Evolutionary conservation across 1,140 invertebrate genomes (phyloP).

Genomic region (Drosophila persimilis): DNA sequence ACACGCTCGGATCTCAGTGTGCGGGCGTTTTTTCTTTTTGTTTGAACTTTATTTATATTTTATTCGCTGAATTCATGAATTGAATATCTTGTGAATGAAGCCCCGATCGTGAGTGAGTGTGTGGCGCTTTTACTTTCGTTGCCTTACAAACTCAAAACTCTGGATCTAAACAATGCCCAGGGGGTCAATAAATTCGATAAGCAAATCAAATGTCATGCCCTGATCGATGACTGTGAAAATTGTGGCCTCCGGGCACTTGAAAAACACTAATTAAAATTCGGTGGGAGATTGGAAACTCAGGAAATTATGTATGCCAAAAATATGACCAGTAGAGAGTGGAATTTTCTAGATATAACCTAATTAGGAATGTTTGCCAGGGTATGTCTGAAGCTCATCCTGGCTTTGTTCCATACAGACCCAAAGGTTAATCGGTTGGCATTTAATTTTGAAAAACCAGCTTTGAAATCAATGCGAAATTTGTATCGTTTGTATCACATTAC

Average conservation of each 20-base stretch:
- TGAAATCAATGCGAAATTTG: no score
- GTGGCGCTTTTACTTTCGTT: constrained; percentile 69
- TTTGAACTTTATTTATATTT: constrained; percentile 17
- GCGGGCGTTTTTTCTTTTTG: constrained; percentile 34
- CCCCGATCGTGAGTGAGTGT: constrained; percentile 56
- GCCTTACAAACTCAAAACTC: constrained; percentile 18
- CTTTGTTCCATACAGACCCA: no score
- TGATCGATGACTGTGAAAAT: constrained; percentile 48
- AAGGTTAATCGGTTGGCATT: no score
- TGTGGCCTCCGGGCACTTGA: constrained; percentile 21
- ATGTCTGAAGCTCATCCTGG: no score
- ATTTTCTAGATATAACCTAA: no score
- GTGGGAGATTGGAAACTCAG: constrained; percentile 4
- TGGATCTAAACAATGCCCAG: constrained; percentile 18
- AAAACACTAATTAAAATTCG: constrained; percentile 31
- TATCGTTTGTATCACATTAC: no score
- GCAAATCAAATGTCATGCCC: constrained; percentile 25
- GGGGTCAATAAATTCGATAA: constrained; percentile 40
- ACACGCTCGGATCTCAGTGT: constrained; percentile 20
- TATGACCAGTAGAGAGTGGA: neutral
- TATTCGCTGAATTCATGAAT: constrained; percentile 65
- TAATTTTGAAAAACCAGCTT: no score
- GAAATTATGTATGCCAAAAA: no score
- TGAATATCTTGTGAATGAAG: constrained; percentile 71
- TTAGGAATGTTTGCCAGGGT: no score